Conservation (phyloP, 2,888 invertebrate genomes). For the Pristionchus entomophagus region DNA sequence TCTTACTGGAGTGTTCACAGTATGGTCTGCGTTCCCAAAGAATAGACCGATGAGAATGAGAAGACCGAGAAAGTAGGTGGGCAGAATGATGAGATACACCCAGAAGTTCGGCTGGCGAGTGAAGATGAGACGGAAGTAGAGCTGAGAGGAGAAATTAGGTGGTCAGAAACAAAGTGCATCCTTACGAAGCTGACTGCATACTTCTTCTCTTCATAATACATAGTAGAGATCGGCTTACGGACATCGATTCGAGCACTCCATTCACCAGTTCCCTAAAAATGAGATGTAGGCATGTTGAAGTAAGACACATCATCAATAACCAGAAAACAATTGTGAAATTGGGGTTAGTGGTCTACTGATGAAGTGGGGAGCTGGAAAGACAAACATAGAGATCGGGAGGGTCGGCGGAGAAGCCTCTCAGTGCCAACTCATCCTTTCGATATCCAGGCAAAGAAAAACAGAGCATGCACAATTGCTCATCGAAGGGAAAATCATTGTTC, state of each 20-base stretch:
- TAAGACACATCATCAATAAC: not conserved
- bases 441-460: not conserved
- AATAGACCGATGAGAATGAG: conserved; percentile 12
- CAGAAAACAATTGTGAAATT: too few relatives aligned
- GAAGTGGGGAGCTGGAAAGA: too few relatives aligned
- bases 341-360: too few relatives aligned
- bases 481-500: conserved; percentile 9
- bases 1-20: too few relatives aligned
- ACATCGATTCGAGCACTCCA: not conserved
- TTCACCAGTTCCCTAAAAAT: not conserved
- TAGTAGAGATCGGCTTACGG: not conserved
- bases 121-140: not conserved
- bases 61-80: not conserved
- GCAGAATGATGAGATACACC: not conserved
- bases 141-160: not conserved
- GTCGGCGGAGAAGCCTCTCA: not conserved
- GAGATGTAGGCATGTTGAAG: not conserved
- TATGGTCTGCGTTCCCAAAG: not conserved
- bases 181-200: not conserved
- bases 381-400: conserved; percentile 4
- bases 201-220: not conserved
- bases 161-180: too few relatives aligned
- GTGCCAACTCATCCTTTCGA: not conserved
- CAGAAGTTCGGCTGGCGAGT: conserved; percentile 26
- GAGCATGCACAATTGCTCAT: conserved; percentile 16